Evolutionary conservation across 1,140 invertebrate species (phyloP).

Genomic region (Hypsibius dujardini): DNA sequence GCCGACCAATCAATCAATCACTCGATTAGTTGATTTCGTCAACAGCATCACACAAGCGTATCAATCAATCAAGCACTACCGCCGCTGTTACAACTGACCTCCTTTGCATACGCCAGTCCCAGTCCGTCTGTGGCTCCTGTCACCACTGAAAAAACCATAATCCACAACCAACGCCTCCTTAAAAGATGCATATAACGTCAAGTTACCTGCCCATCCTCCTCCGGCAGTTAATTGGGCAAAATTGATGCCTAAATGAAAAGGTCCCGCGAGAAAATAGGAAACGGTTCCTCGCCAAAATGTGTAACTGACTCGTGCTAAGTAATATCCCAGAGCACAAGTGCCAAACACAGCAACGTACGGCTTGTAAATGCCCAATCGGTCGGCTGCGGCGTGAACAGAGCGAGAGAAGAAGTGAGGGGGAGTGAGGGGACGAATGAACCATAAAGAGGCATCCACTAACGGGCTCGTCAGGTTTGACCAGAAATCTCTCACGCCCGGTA

Average conservation of each 20-base stretch:
- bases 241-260: background rate
- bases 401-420: too few species aligned
- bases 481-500: too few species aligned
- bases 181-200: background rate
- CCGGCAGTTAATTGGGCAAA: background rate
- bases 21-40: background rate
- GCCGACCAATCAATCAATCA: too few species aligned
- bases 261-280: slow-evolving; percentile 8
- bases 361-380: background rate
- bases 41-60: background rate
- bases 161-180: background rate
- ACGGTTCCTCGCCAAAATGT: background rate
- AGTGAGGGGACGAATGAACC: too few species aligned
- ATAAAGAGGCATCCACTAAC: too few species aligned
- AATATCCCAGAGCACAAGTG: background rate
- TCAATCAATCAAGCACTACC: background rate
- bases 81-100: background rate
- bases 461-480: too few species aligned
- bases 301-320: background rate
- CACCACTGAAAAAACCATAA: background rate
- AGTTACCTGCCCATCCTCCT: slow-evolving; percentile 3
- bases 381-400: too few species aligned
- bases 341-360: background rate
- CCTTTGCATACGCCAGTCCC: slow-evolving; percentile 3
- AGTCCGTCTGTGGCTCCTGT: slow-evolving; percentile 3